Conservation (phyloP, 2,888 invertebrate genomes). For the Hydropsyche betteni region DNA sequence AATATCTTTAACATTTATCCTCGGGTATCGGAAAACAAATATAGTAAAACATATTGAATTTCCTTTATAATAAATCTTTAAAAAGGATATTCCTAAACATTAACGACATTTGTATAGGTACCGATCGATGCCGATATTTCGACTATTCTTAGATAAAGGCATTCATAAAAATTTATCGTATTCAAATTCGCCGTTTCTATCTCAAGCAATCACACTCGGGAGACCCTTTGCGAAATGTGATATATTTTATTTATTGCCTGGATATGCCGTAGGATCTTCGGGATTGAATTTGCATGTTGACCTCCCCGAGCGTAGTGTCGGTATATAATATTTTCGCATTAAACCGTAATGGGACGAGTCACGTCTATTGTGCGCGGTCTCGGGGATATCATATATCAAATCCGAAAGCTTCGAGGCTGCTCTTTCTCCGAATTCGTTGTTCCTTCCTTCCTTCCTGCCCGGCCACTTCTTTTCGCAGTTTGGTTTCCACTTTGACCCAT, state of each 20-base stretch:
- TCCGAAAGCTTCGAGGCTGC: slow-evolving; percentile 3
- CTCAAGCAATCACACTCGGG: too few relatives aligned
- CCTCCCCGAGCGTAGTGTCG: not conserved
- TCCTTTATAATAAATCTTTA: not conserved
- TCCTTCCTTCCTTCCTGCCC: slow-evolving; percentile 17
- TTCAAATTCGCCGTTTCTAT: too few relatives aligned
- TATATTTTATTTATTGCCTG: not conserved
- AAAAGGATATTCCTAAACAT: not conserved
- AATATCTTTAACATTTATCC: not conserved
- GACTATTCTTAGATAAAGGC: too few relatives aligned
- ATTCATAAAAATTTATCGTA: too few relatives aligned
- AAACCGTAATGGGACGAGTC: slow-evolving; percentile 22
- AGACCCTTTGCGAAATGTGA: too few relatives aligned
- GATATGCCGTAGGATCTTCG: not conserved
- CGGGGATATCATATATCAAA: slow-evolving; percentile 29
- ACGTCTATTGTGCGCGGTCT: slow-evolving; percentile 21
- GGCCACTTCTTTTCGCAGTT: slow-evolving; percentile 8
- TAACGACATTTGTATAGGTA: not conserved
- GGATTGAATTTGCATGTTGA: slow-evolving; percentile 23
- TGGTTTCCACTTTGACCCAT: slow-evolving; percentile 26
- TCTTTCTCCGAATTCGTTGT: not conserved
- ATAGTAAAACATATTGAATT: not conserved
- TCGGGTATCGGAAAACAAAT: not conserved
- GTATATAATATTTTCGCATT: slow-evolving; percentile 26
- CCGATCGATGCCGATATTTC: too few relatives aligned